Base-by-base conservation (phyloP, 2,888 invertebrate genomes). In the Podabrus alpinus region DNA sequence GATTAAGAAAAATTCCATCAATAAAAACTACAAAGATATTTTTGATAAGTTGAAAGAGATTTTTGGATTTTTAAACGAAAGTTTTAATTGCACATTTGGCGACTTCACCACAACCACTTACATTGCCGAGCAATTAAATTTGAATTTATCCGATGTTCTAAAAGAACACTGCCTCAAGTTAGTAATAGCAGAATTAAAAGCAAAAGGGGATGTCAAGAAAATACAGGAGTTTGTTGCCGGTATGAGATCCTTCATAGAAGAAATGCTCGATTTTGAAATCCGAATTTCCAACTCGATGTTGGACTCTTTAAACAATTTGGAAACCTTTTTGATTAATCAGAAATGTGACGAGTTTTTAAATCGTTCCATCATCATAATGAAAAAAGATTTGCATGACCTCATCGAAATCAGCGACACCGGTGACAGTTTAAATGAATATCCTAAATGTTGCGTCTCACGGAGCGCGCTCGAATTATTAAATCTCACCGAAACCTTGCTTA, bases 331-430 rank as follows among this genome's bases (percentile, higher is more conserved):
- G 86, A 92, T 94, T 29, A 91, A 93, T 82, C 94, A 94, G 82
- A 92, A 94, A 70, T 93, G 94, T 79, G 91, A 92, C 81, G 90
- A 92, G 79, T 92, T 94, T 78, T 86, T 94, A 72, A 90, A 91
- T 72, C 89, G 88, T 68, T 95, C 96, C 0, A 89, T 92, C 59
- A 88, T 87, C 75, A 91, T 96, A 66, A 95, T 96, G 92, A 90
- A 92, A 71, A 93, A 94, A 83, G 95, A 96, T 86, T 89, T 97
- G 70, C 95, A 96, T 85, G 91, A 92, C 78, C 92, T 93, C 81
- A 90, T 92, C 13, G 86, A 90, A 83, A 86, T 88, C 61, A 89
- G 90, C 73, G 87, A 87, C 17, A 84, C 89, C 69, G 84, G 85
- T 75, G 85, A 88, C 71, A 84, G n/a, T 45, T n/a, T n/a, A 9